phyloP scores from a whole-genome alignment of 2,888 invertebrate species.

The Scaptomyza caliginosa region DNA sequence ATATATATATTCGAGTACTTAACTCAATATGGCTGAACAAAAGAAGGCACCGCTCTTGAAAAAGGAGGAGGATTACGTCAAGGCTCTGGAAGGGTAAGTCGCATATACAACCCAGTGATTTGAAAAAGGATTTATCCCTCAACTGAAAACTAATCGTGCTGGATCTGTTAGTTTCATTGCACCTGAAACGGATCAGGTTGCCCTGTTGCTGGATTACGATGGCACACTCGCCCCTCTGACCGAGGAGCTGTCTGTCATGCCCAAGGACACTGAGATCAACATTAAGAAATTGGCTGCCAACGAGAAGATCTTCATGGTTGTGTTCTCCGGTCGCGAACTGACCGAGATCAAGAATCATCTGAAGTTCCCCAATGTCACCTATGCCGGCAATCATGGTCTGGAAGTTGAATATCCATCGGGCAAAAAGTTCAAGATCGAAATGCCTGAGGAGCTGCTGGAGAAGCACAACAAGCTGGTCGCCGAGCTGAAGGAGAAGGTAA shows the following conservation, averaged over 20 bases:
- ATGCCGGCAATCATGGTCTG: slow-evolving; percentile 90
- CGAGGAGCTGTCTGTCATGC: slow-evolving; percentile 87
- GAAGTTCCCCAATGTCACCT: slow-evolving; percentile 86
- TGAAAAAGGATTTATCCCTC: no score
- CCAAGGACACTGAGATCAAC: slow-evolving; percentile 90
- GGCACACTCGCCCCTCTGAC: slow-evolving; percentile 91
- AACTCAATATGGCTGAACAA: slow-evolving; percentile 82
- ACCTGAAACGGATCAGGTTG: slow-evolving; percentile 87
- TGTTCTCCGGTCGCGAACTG: slow-evolving; percentile 90
- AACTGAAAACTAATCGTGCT: background rate
- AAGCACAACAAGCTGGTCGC: slow-evolving; percentile 88
- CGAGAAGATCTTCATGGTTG: slow-evolving; percentile 89
- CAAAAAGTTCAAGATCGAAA: slow-evolving; percentile 90
- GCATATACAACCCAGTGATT: background rate
- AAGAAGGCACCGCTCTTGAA: slow-evolving; percentile 84
- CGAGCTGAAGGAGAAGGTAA: slow-evolving; percentile 88
- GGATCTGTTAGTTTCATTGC: slow-evolving; percentile 84
- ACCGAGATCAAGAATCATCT: slow-evolving; percentile 90
- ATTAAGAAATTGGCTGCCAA: slow-evolving; percentile 88
- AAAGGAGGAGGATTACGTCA: slow-evolving; percentile 83
- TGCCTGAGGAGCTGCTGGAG: slow-evolving; percentile 89
- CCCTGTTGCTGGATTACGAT: slow-evolving; percentile 89
- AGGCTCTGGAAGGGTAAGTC: slow-evolving; percentile 82
- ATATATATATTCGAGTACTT: background rate
- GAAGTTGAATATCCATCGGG: slow-evolving; percentile 91